phyloP scores from a whole-genome alignment of 2,888 invertebrate species.

The Stramonita haemastoma region DNA sequence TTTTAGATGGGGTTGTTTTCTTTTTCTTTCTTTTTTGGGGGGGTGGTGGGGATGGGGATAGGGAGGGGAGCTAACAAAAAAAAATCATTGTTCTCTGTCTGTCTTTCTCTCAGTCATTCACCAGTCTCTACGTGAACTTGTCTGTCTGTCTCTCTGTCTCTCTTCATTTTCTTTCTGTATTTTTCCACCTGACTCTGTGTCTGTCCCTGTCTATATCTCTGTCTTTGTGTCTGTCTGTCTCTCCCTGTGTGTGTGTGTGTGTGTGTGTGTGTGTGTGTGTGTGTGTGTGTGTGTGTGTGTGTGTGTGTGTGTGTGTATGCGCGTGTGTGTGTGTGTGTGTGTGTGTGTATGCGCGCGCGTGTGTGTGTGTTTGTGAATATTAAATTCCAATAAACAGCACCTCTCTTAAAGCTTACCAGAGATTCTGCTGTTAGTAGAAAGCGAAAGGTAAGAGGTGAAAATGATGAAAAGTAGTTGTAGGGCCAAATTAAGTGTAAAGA shows the following conservation, averaged over 20 bases:
- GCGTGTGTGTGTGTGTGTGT: background rate
- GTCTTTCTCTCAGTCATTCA: background rate
- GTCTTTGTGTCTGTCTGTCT: background rate
- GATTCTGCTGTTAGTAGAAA: too few species aligned
- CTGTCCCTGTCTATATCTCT: background rate
- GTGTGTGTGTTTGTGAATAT: too few species aligned
- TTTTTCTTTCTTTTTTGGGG: background rate
- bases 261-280: background rate
- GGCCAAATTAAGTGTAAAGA: too few species aligned
- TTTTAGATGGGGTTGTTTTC: background rate
- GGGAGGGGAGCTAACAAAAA: too few species aligned
- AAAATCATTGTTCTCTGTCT: background rate
- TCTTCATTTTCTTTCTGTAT: background rate
- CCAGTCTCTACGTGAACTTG: background rate
- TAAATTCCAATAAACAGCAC: too few species aligned
- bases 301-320: background rate
- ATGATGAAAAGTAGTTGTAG: too few species aligned
- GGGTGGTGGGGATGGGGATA: too few species aligned
- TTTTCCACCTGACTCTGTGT: background rate
- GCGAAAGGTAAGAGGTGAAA: too few species aligned
- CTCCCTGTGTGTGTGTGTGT: background rate
- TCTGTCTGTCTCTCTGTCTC: background rate
- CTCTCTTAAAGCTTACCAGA: too few species aligned
- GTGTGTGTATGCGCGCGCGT: too few species aligned
- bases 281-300: background rate